These are phyloP conservation scores for Silurus aristotelis DNA, from an alignment of 2,797 vertebrate species.

Conservation along the genomic window DNA sequence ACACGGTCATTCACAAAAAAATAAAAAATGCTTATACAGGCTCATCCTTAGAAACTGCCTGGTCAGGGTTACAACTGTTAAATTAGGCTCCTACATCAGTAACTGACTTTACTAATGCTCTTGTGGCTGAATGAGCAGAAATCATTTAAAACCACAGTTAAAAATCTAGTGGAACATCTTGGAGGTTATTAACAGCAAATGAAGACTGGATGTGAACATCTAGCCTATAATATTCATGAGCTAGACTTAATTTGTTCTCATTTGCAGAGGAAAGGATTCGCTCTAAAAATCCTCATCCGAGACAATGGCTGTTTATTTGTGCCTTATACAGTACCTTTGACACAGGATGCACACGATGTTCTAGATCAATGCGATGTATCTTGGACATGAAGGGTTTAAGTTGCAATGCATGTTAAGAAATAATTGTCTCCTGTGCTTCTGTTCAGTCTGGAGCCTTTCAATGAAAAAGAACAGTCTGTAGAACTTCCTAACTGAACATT, in stretches of 20 bases:
- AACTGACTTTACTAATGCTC: too few species aligned
- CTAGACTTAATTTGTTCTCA: neutral
- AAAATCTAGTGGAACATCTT: too few species aligned
- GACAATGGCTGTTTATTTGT: neutral
- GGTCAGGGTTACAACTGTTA: neutral
- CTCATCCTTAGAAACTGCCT: neutral
- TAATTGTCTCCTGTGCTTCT: constrained; percentile 42
- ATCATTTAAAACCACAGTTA: too few species aligned
- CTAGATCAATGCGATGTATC: constrained; percentile 27
- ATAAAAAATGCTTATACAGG: neutral
- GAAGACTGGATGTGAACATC: too few species aligned
- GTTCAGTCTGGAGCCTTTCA: constrained; percentile 15
- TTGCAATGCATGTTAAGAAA: constrained; percentile 50
- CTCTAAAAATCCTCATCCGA: neutral
- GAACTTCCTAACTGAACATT: constrained; percentile 37
- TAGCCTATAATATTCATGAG: neutral
- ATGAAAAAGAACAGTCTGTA: constrained; percentile 27
- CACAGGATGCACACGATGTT: neutral
- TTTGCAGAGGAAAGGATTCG: neutral
- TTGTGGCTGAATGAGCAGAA: neutral
- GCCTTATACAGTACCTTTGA: neutral
- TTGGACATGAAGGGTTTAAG: constrained; percentile 37
- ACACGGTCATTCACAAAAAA: neutral
- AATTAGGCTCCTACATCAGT: too few species aligned
- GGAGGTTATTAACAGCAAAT: too few species aligned